Conservation (phyloP, 2,113 vertebrate genomes). For the Sapayoa aenigma region DNA sequence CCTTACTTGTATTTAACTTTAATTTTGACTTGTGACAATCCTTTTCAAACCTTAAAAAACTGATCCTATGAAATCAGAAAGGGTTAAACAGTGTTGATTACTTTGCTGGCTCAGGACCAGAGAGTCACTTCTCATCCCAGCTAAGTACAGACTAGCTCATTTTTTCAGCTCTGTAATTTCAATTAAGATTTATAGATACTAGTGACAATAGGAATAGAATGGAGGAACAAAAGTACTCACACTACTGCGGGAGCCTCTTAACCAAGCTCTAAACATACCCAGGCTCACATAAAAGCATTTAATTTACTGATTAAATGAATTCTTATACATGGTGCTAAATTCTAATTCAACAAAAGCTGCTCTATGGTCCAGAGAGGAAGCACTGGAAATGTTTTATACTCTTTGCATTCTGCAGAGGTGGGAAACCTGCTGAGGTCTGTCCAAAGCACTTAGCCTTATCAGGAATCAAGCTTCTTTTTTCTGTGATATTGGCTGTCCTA, state of each 20-base stretch:
- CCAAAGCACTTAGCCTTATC: background rate
- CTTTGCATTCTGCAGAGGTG: background rate
- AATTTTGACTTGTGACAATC: background rate
- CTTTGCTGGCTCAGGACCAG: background rate
- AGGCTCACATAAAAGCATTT: background rate
- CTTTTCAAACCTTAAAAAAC: background rate
- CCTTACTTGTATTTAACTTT: background rate
- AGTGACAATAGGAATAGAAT: background rate
- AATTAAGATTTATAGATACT: conserved; percentile 63
- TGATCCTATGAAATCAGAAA: background rate
- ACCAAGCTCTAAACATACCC: background rate
- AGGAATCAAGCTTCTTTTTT: background rate
- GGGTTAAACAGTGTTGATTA: background rate
- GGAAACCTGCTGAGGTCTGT: background rate
- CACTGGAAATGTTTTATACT: background rate
- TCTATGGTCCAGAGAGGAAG: background rate
- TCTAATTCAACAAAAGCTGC: background rate
- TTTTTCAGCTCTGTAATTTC: conserved; percentile 24
- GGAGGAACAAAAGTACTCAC: background rate
- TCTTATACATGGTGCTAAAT: background rate
- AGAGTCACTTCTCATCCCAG: background rate
- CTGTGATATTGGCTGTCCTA: background rate
- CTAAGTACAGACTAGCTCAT: background rate
- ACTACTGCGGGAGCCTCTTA: background rate
- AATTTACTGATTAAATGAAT: conserved; percentile 30